Evolutionary conservation across 1,140 invertebrate species (phyloP), one percentile per base, ranked within the genome.

Genomic region (Heliconius nattereri): DNA sequence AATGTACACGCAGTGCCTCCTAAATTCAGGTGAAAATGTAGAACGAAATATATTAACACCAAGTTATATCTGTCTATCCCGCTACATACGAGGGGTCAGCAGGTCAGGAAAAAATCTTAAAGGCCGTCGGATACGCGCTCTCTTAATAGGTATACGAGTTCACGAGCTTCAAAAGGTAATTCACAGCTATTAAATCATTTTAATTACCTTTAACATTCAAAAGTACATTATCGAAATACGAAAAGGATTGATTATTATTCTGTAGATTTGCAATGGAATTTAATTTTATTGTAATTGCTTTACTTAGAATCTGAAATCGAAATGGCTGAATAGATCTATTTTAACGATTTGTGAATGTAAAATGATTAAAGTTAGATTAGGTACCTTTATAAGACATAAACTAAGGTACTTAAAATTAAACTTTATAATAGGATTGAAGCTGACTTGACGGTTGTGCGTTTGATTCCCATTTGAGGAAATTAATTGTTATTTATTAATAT

Each of bases 241-340:
- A 40, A 71, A 70, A 70, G 57, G 32, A 77, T 77, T 77, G 40
- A 77, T 77, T 72, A 37, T 45, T 54, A 35, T 77, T 77, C 76
- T 37, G 7, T 20, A 77, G 76, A 52, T 77, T 76, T 72, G 76
- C 49, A 77, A 72, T 77, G 49, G 70, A 77, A 49, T 77, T 72
- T 71, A 72, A 77, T 35, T 77, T 77, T 77, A 71, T 71, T 76
- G 75, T 76, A 71, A 76, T 76, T 76, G 75, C 75, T 76, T 37
- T 35, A 19, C 49, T 66, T 71, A 71, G 26, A 49, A 76, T 76
- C 45, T 19, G 57, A 76, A 76, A 76, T 76, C 60, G 66, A 71
- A 71, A 26, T 70, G 37, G 66, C n/a, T 76, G 66, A 72, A 72
- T 72, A 7, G 70, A 49, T 37, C 57, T 37, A 72, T 71, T 77